Evolutionary conservation across 2,888 invertebrate species (phyloP).

Genomic region (Catocala sponsa): DNA sequence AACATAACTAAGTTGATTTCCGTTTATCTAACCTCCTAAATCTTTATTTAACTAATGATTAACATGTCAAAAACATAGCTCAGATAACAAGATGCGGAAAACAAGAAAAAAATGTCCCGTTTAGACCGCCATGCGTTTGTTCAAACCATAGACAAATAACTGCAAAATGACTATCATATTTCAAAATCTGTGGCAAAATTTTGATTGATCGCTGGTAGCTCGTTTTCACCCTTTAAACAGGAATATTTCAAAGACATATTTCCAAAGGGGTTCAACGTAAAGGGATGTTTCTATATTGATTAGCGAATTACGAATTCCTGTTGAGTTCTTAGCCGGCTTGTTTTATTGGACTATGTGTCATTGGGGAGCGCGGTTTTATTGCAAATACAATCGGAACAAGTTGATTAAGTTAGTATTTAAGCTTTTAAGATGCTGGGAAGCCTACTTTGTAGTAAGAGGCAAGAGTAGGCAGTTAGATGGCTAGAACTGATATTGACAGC

Average conservation of each 20-base stretch:
- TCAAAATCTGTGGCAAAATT: constrained; percentile 55
- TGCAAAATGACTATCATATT: constrained; percentile 53
- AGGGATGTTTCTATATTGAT: constrained; percentile 66
- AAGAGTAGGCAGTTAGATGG: too few relatives aligned
- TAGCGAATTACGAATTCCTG: constrained; percentile 66
- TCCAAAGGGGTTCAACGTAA: constrained; percentile 56
- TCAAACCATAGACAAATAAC: constrained; percentile 41
- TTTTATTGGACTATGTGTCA: constrained; percentile 46
- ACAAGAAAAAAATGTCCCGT: constrained; percentile 10
- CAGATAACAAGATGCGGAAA: too few relatives aligned
- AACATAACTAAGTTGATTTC: too few relatives aligned
- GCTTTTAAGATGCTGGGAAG: not conserved
- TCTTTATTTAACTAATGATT: too few relatives aligned
- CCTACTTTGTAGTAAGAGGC: too few relatives aligned
- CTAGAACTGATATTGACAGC: too few relatives aligned
- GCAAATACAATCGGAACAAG: constrained; percentile 17
- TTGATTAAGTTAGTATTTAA: not conserved
- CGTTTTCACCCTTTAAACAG: constrained; percentile 47
- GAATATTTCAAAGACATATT: constrained; percentile 69
- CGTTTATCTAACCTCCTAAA: too few relatives aligned
- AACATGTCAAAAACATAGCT: not conserved
- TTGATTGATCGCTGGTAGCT: constrained; percentile 49
- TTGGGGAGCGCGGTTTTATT: constrained; percentile 44
- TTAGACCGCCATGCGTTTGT: constrained; percentile 23
- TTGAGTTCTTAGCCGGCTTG: constrained; percentile 47